A percentile compares a stretch with the other conserved stretches of the same genome.
Conservation (phyloP, 2,888 invertebrate genomes). For the Campopleginae sp. region DNA sequence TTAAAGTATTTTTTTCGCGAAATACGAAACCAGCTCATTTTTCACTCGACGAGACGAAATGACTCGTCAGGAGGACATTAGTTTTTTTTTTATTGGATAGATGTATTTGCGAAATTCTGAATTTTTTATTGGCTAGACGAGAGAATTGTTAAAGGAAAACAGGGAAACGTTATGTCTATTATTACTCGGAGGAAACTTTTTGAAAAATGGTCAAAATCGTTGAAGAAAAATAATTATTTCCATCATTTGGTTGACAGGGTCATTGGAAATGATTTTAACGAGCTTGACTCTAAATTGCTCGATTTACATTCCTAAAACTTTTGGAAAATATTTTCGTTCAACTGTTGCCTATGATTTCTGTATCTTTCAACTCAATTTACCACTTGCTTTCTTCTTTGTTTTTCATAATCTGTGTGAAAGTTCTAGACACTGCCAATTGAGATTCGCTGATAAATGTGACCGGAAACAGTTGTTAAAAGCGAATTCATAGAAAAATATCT, state of each 20-base stretch:
- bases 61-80: not conserved
- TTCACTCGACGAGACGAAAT: not conserved
- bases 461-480: conserved; percentile 54
- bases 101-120: not conserved
- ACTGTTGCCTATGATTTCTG: not conserved
- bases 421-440: conserved; percentile 63
- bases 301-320: not conserved
- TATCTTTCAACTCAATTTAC: not conserved
- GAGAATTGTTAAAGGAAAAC: not conserved
- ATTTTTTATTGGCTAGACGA: not conserved
- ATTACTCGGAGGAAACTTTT: not conserved
- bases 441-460: conserved; percentile 54
- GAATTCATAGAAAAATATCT: conserved; percentile 45
- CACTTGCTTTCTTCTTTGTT: not conserved
- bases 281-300: not conserved
- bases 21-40: not conserved
- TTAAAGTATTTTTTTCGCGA: not conserved
- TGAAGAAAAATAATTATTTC: not conserved
- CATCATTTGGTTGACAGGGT: conserved; percentile 6
- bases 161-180: conserved; percentile 11
- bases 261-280: not conserved
- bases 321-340: not conserved
- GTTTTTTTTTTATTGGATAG: not conserved
- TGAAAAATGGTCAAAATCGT: not conserved
- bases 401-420: conserved; percentile 55